Evolutionary conservation across 2,113 vertebrate genomes (phyloP).

Genomic region (Gadus macrocephalus): DNA sequence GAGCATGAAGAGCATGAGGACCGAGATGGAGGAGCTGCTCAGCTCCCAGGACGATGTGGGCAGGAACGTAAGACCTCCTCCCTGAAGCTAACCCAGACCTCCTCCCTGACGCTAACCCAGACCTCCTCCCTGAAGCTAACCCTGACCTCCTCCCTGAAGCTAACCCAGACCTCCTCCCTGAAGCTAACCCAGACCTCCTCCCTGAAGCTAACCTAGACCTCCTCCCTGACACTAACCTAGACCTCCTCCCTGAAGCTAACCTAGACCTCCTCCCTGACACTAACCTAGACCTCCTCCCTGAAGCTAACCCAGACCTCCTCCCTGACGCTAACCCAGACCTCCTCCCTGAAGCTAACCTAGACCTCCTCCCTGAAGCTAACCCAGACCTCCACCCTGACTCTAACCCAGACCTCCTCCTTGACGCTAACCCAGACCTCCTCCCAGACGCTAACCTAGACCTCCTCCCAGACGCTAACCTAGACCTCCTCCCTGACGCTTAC

Average conservation of each 20-base stretch:
- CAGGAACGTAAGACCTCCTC: slow-evolving; percentile 79
- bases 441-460: too few relatives aligned
- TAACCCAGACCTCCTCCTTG: too few relatives aligned
- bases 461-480: too few relatives aligned
- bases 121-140: background rate
- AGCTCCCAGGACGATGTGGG: slow-evolving; percentile 96
- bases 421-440: too few relatives aligned
- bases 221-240: background rate
- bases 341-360: too few relatives aligned
- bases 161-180: background rate
- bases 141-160: background rate
- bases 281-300: too few relatives aligned
- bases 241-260: background rate
- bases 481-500: too few relatives aligned
- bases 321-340: too few relatives aligned
- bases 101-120: background rate
- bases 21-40: slow-evolving; percentile 92
- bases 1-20: slow-evolving; percentile 77
- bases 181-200: background rate
- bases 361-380: too few relatives aligned
- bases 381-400: too few relatives aligned
- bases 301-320: too few relatives aligned
- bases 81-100: background rate
- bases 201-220: background rate
- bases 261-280: background rate